These are phyloP conservation scores for Neodiprion virginianus DNA, from an alignment of 1,140 invertebrate species.

Conservation along the genomic window DNA sequence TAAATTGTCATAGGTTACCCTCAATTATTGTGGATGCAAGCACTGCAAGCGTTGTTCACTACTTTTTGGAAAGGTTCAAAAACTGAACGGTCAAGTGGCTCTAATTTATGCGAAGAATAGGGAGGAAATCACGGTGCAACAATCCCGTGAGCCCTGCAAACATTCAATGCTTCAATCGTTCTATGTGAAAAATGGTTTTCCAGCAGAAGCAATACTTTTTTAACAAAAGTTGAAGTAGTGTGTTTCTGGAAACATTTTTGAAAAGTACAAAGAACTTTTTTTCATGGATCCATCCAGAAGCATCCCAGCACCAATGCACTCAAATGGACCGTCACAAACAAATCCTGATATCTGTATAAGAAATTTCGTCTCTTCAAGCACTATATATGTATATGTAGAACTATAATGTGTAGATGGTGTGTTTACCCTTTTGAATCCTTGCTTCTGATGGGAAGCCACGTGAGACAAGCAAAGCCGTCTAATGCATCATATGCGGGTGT, in stretches of 20 bases:
- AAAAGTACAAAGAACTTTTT: constrained; percentile 43
- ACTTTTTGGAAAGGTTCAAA: constrained; percentile 56
- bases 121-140: constrained; percentile 56
- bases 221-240: neutral
- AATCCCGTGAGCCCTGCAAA: constrained; percentile 41
- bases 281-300: constrained; percentile 31
- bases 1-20: constrained; percentile 60
- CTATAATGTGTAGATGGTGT: too few species aligned
- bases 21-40: constrained; percentile 50
- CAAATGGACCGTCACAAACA: constrained; percentile 38
- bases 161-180: constrained; percentile 15
- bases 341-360: constrained; percentile 30
- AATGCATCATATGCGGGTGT: too few species aligned
- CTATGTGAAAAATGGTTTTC: constrained; percentile 28
- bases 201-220: constrained; percentile 22
- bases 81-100: constrained; percentile 58
- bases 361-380: too few species aligned
- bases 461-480: too few species aligned
- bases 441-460: too few species aligned
- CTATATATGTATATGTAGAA: too few species aligned
- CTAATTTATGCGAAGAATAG: constrained; percentile 58
- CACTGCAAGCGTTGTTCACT: constrained; percentile 39
- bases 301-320: constrained; percentile 29
- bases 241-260: constrained; percentile 49
- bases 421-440: too few species aligned